A percentile compares a stretch with the other conserved stretches of the same genome.
Evolutionary conservation across 1,140 invertebrate species (phyloP).

Genomic region (Drosophila burlai): DNA sequence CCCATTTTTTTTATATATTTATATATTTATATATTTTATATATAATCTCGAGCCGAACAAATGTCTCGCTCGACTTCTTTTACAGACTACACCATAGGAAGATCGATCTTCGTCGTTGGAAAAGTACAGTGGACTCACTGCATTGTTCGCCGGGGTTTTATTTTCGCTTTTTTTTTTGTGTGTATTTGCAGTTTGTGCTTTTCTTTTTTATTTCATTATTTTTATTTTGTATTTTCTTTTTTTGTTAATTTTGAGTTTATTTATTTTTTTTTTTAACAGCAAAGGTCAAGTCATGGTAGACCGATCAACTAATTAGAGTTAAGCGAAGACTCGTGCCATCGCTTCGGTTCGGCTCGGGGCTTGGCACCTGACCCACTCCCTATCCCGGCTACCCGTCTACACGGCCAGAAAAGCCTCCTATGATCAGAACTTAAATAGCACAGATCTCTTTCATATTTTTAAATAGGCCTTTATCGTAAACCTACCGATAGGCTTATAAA

Average conservation of each 20-base stretch:
- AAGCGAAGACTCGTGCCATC: slow-evolving; percentile 61
- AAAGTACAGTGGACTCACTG: too few species aligned
- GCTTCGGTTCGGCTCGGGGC: slow-evolving; percentile 17
- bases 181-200: slow-evolving; percentile 9
- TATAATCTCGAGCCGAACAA: too few species aligned
- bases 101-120: too few species aligned
- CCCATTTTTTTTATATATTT: too few species aligned
- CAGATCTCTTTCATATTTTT: background rate
- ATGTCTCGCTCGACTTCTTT: too few species aligned
- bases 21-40: too few species aligned
- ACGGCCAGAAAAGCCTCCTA: background rate
- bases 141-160: slow-evolving; percentile 40
- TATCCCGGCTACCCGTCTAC: background rate
- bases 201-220: slow-evolving; percentile 11
- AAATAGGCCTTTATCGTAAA: too few species aligned
- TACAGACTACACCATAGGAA: too few species aligned
- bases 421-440: background rate
- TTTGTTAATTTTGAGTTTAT: slow-evolving; percentile 17
- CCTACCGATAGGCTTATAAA: background rate
- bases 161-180: slow-evolving; percentile 4
- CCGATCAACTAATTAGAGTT: slow-evolving; percentile 76
- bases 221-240: slow-evolving; percentile 13
- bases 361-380: slow-evolving; percentile 29
- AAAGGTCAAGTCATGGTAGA: slow-evolving; percentile 80
- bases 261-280: slow-evolving; percentile 23